Evolutionary conservation across 1,140 invertebrate genomes (phyloP).

Genomic region (Geopemphigus sp.): DNA sequence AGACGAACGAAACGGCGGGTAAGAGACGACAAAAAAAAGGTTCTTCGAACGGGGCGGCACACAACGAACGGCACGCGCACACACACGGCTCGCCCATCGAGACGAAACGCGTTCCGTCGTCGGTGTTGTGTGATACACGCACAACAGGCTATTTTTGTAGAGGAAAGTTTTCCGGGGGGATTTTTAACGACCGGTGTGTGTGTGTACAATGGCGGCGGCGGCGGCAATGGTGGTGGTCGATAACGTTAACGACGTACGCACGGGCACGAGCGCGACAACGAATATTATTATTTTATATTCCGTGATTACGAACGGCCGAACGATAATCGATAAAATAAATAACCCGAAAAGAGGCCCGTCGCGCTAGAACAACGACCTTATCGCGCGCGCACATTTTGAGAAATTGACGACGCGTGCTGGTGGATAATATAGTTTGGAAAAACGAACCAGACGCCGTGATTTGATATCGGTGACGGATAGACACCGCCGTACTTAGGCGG

Average conservation of each 20-base stretch:
- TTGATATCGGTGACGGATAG: too few species aligned
- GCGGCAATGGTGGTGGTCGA: neutral
- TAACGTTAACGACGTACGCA: neutral
- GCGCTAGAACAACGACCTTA: neutral
- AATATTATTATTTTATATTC: neutral
- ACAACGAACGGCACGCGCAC: neutral
- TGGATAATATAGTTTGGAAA: too few species aligned
- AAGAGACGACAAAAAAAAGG: too few species aligned
- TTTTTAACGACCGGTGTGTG: conserved; percentile 25
- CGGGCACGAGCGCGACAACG: neutral
- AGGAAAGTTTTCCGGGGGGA: conserved; percentile 1
- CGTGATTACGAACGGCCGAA: neutral
- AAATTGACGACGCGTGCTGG: neutral
- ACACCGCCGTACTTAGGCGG: too few species aligned
- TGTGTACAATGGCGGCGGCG: too few species aligned
- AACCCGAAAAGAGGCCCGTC: neutral
- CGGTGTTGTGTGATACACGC: neutral
- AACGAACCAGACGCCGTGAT: neutral
- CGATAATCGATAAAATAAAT: neutral
- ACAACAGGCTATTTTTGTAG: conserved; percentile 6
- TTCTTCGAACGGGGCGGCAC: too few species aligned
- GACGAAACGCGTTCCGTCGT: neutral
- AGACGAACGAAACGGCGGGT: too few species aligned
- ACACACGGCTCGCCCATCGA: too few species aligned
- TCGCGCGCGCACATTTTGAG: neutral